These are phyloP conservation scores for Pardalotus punctatus DNA, from an alignment of 2,113 vertebrate species.

Conservation along the genomic window DNA sequence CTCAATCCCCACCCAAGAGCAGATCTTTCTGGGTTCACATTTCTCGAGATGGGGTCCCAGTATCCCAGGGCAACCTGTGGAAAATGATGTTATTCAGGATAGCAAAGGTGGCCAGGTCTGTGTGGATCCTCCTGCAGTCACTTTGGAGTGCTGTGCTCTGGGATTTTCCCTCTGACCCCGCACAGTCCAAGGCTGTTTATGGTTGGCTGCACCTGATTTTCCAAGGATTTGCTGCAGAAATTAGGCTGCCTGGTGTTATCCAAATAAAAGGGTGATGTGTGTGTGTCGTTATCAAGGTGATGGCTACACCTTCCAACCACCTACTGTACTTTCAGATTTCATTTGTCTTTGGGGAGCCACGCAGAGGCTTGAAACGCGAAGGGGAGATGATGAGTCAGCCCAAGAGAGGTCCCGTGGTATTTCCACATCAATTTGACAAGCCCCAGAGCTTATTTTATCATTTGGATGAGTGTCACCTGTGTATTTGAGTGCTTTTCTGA, in stretches of 20 bases:
- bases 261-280: neutral
- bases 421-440: neutral
- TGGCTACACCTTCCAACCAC: neutral
- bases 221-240: neutral
- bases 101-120: neutral
- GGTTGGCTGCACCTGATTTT: neutral
- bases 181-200: neutral
- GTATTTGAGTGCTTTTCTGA: neutral
- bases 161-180: neutral
- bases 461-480: neutral
- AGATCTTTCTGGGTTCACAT: neutral
- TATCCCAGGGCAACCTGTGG: neutral
- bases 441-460: neutral
- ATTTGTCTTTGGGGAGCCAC: neutral
- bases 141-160: neutral
- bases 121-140: neutral
- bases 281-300: neutral
- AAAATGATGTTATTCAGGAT: neutral
- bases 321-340: neutral
- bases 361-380: neutral
- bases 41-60: neutral
- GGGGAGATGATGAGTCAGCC: neutral
- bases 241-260: neutral
- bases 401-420: neutral
- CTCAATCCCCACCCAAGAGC: neutral